Conservation (phyloP, 2,797 vertebrate genomes). For the Neopelma chrysocephalum region DNA sequence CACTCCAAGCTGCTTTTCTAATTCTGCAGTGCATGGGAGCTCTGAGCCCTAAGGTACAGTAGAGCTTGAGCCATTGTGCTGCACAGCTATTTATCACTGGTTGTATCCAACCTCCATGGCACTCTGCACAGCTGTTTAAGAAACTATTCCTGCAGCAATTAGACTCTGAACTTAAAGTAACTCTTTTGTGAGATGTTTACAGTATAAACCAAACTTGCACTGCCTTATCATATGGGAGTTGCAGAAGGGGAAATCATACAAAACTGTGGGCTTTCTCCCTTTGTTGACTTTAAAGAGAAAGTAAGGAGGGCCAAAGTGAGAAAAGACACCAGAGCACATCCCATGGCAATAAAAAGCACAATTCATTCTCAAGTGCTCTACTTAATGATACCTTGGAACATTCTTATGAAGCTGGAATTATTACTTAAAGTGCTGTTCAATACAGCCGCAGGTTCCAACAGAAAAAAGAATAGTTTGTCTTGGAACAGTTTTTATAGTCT, state of each 20-base stretch:
- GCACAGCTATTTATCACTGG: neutral
- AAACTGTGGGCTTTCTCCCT: neutral
- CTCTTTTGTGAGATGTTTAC: neutral
- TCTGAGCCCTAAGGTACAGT: neutral
- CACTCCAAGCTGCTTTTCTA: neutral
- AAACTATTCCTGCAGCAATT: neutral
- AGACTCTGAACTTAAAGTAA: neutral
- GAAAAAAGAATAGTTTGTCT: neutral
- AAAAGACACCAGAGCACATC: neutral
- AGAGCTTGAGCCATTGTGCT: neutral
- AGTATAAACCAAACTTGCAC: neutral
- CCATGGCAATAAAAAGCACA: neutral
- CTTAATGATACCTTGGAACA: slow-evolving; percentile 4
- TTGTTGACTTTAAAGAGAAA: slow-evolving; percentile 5
- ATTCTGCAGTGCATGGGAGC: neutral
- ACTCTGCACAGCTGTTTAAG: neutral
- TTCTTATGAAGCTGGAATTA: neutral
- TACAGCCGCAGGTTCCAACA: neutral
- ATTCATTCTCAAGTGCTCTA: neutral
- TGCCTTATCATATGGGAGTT: neutral
- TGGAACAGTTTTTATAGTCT: slow-evolving; percentile 18
- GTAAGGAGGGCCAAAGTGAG: neutral
- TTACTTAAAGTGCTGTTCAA: neutral
- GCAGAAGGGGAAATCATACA: neutral
- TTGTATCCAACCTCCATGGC: neutral